A percentile compares a stretch with the other conserved stretches of the same genome.
phyloP scores from a whole-genome alignment of 2,888 invertebrate species.

The Itoplectis maculator region DNA sequence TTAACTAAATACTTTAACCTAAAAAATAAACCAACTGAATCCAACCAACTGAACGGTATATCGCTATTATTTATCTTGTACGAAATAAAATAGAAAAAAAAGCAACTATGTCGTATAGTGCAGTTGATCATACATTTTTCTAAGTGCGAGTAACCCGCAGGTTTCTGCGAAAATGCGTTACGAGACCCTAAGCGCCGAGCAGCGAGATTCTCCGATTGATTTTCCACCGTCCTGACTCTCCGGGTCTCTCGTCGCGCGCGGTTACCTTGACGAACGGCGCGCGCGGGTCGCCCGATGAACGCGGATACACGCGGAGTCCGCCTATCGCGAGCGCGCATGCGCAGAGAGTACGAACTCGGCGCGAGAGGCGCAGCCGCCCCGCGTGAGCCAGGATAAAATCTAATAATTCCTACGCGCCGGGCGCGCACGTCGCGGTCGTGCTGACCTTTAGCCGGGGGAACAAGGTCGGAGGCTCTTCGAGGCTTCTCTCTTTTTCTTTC shows the following conservation, averaged over 20 bases:
- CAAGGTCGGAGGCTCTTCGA: constrained; percentile 77
- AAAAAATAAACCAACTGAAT: no score
- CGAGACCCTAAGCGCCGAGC: constrained; percentile 13
- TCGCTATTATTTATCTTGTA: no score
- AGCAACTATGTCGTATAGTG: no score
- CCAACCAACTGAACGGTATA: no score
- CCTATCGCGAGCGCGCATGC: constrained; percentile 41
- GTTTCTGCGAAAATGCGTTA: constrained; percentile 33
- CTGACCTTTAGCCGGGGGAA: constrained; percentile 78
- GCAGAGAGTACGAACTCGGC: constrained; percentile 37
- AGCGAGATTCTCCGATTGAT: constrained; percentile 48
- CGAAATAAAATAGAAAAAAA: no score
- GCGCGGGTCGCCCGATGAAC: constrained; percentile 26
- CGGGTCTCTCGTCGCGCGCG: constrained; percentile 3
- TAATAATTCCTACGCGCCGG: constrained; percentile 63
- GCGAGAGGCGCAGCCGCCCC: constrained; percentile 62
- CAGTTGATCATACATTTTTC: no score
- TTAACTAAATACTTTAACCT: no score
- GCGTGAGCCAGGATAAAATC: constrained; percentile 65
- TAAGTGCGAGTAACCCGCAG: not conserved
- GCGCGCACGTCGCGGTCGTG: constrained; percentile 52
- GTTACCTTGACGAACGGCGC: constrained; percentile 53
- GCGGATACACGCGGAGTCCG: constrained; percentile 33
- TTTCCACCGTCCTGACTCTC: constrained; percentile 12
- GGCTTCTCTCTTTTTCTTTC: constrained; percentile 29